Evolutionary conservation across 1,140 invertebrate genomes (phyloP), one percentile per base, ranked within the genome.

Genomic region (Macrobrachium nipponense): DNA sequence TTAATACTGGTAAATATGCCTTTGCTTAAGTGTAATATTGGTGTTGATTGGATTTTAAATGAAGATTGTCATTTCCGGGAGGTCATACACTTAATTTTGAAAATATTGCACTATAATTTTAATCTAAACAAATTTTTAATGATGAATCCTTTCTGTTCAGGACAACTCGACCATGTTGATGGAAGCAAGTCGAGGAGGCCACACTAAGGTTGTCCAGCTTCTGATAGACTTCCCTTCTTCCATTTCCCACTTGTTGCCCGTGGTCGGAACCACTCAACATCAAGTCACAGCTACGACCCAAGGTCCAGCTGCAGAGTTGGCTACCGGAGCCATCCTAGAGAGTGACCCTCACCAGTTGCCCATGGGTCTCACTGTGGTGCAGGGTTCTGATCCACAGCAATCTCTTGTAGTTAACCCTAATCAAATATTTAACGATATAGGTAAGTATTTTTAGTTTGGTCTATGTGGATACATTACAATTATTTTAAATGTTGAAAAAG

Each of bases 91-190:
- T 36, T 44, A 36, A 14, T 78, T 23, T 17, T 20, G 15, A n/a
- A 68, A 43, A 58, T 20, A 17, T 77, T 27, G 10, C 15, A 5
- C 27, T 3, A 2, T 87, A 12, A 5, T 44, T 82, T 18, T 23
- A 20, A 20, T 86, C n/a, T 27, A 43, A 43, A n/a, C 7, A 51
- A 43, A n/a, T n/a, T n/a, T 20, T 27, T 18, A 59, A 23, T 83
- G n/a, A 59, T 51, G 14, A n/a, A 59, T 64, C 58, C 51, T 62
- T 60, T 23, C 27, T 82, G 88, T 91, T 23, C 90, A 95, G 95
- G 98, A 99, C 92, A 99, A 98, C 91, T 98, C 97, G 66, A 99
- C 98, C 59, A 99, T 99, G 96, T 93, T 99, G 82, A 99, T 99
- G 89, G 98, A 99, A 92, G 98, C 98, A 60, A 96, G 98, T 17